Evolutionary conservation across 2,113 vertebrate genomes (phyloP).

Genomic region (Tor tambroides): DNA sequence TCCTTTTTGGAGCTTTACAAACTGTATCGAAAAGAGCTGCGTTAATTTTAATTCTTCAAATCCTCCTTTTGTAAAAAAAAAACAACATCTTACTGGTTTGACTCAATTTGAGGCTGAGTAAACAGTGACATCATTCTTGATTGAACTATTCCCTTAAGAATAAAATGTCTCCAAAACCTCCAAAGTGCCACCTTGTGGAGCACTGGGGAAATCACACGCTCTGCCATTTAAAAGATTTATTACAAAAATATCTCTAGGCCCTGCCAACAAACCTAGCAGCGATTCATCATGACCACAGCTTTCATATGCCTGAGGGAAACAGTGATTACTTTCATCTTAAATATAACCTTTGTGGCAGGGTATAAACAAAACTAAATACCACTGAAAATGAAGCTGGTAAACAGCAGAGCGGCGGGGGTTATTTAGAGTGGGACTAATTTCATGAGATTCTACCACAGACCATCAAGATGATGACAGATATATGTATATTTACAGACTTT

Average conservation of each 20-base stretch:
- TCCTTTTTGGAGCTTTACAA: neutral
- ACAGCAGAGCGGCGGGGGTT: neutral
- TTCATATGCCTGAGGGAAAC: neutral
- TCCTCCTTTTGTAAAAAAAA: neutral
- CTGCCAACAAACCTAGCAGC: neutral
- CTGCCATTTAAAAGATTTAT: constrained; percentile 6
- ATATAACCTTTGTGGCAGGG: constrained; percentile 4
- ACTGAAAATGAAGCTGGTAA: neutral
- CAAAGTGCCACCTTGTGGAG: constrained; percentile 72
- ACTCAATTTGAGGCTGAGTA: neutral
- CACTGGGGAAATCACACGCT: constrained; percentile 46
- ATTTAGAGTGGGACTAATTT: neutral
- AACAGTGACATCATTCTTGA: constrained; percentile 19
- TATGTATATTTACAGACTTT: neutral
- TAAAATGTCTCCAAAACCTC: neutral
- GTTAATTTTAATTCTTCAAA: neutral
- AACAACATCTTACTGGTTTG: neutral
- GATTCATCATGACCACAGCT: constrained; percentile 22
- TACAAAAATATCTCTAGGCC: constrained; percentile 11
- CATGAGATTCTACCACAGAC: neutral
- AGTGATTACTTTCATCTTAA: constrained; percentile 1
- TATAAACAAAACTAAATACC: neutral
- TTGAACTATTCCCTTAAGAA: neutral
- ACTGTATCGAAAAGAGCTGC: neutral
- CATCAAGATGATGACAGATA: neutral